Evolutionary conservation across 2,797 vertebrate species (phyloP), one percentile per base, ranked within the genome.

Genomic region (Linurgus olivaceus): DNA sequence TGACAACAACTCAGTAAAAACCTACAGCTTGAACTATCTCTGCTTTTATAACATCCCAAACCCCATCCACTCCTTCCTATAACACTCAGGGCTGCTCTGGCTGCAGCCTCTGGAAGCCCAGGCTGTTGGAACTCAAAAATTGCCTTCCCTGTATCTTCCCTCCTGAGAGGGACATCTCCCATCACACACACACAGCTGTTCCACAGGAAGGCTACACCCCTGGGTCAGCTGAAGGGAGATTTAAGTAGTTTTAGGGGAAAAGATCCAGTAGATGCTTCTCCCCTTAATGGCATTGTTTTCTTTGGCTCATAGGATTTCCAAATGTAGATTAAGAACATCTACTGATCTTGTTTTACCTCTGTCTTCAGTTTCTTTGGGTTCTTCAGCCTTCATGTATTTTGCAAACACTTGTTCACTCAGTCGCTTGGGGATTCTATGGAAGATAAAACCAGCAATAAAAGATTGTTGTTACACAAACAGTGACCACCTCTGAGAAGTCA

Each of bases 401-500:
- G 97, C 95, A 95, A 99, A 98, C 58, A 98, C 95, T 97, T 98
- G 98, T 92, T 99, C 98, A 90, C 97, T 98, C 68, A 99, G 98
- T 15, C 98, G 97, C 96, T 99, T 99, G 8, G 99, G 98, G 97
- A 99, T 99, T 96, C 99, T 99, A 96, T 35, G 90, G 88, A 45
- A 86, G 62, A 95, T 61, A 91, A 94, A 88, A 61, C 17, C 80
- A 63, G 37, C 72, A 76, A 75, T 24, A 51, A 74, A 54, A 85
- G 24, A 52, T 4, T 6, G 23, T 6, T 20, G 6, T 57, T 70
- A 75, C 65, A 65, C 54, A 62, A 65, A 76, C 66, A 2, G 29
- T 38, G 82, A 65, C 75, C 40, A 42, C 13, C 65, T 85, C 59
- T 2, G 1, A 76, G 72, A 89, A 54, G 31, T 1, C 15, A 66